A percentile compares a stretch with the other conserved stretches of the same genome.
Conservation (phyloP, 2,797 vertebrate genomes). For the Enteromius argenteus region DNA sequence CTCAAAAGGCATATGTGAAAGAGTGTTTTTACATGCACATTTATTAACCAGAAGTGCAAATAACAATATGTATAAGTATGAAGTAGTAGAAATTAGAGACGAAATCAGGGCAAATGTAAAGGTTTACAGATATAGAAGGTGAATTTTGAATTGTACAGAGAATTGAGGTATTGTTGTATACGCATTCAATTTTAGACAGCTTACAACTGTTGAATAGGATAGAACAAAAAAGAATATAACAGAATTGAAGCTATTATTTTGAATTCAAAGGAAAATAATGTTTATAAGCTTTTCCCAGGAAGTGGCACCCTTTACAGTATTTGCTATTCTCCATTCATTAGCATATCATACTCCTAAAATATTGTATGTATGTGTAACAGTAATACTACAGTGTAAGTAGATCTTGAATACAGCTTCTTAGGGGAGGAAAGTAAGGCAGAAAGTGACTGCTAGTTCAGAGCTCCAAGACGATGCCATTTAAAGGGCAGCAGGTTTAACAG, state of each 20-base stretch:
- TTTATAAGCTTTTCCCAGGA: neutral
- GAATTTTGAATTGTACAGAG: neutral
- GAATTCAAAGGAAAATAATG: neutral
- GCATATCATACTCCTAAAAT: neutral
- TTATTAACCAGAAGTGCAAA: slow-evolving; percentile 4
- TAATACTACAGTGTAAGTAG: neutral
- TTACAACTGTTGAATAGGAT: neutral
- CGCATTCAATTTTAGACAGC: neutral
- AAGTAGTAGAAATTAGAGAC: neutral
- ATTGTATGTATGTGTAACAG: neutral
- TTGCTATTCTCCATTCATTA: neutral
- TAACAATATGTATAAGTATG: neutral
- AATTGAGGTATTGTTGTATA: neutral
- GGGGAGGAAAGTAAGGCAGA: slow-evolving; percentile 5
- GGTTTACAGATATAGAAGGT: neutral
- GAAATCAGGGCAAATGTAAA: neutral
- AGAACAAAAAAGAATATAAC: neutral
- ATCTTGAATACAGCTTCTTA: neutral
- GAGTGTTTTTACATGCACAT: neutral
- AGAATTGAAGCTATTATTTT: neutral
- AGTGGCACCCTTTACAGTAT: neutral
- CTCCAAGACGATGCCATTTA: slow-evolving; percentile 60
- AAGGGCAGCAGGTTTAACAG: slow-evolving; percentile 65
- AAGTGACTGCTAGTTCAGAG: slow-evolving; percentile 3
- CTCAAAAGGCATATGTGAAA: neutral